Conservation (phyloP, 1,140 invertebrate species). For the Contarinia nasturtii region DNA sequence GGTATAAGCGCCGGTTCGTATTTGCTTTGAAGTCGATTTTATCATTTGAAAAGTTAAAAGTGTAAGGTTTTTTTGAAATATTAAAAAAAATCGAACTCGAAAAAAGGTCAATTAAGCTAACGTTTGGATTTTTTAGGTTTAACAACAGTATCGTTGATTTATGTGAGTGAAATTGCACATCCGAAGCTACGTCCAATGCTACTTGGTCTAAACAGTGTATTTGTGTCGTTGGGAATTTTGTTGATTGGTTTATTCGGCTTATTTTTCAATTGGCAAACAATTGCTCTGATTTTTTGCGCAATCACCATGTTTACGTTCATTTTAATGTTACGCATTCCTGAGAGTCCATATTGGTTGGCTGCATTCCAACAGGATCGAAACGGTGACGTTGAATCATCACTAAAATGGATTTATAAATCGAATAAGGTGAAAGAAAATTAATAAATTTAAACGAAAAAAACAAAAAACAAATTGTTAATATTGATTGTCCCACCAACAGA, state of each 20-base stretch:
- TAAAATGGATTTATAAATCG: slow-evolving; percentile 24
- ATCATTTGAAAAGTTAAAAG: too few species aligned
- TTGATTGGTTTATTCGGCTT: slow-evolving; percentile 27
- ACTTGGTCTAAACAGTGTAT: slow-evolving; percentile 32
- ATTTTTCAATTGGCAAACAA: slow-evolving; percentile 26
- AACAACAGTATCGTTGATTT: slow-evolving; percentile 29
- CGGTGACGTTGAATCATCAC: slow-evolving; percentile 17
- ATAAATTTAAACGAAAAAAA: too few species aligned
- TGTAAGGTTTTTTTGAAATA: too few species aligned
- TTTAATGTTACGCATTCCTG: slow-evolving; percentile 26
- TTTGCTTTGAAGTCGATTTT: not conserved
- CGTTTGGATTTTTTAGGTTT: slow-evolving; percentile 22
- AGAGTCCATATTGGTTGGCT: slow-evolving; percentile 35
- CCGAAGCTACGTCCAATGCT: slow-evolving; percentile 29
- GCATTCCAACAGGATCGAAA: slow-evolving; percentile 22
- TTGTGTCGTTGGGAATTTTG: slow-evolving; percentile 34
- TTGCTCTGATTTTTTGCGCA: slow-evolving; percentile 24
- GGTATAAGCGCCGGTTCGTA: slow-evolving; percentile 26
- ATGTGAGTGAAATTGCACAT: slow-evolving; percentile 35
- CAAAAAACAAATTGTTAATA: too few species aligned
- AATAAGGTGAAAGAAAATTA: slow-evolving; percentile 5
- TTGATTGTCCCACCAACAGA: too few species aligned
- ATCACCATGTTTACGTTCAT: slow-evolving; percentile 19
- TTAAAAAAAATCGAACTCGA: too few species aligned
- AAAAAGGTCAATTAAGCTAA: too few species aligned